A percentile compares a stretch with the other conserved stretches of the same genome.
phyloP scores from a whole-genome alignment of 2,113 vertebrate genomes.

The Austrofundulus limnaeus region DNA sequence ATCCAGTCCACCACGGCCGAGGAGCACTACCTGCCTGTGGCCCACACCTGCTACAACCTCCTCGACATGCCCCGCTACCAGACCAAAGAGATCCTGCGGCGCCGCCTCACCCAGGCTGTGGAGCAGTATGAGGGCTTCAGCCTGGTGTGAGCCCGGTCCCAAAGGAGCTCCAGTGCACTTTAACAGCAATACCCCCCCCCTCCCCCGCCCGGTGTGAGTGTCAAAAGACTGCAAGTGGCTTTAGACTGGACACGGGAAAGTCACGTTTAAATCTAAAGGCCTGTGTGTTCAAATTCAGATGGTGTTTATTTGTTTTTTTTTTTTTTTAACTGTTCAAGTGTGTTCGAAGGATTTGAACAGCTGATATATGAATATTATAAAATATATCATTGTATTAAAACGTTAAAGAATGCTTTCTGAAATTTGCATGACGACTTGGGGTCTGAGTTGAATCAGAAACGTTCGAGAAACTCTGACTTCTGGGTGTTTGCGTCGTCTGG shows the following conservation, averaged over 20 bases:
- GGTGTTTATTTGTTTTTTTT: not conserved
- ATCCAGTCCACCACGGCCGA: conserved; percentile 90
- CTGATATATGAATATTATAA: not conserved
- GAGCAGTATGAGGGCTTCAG: conserved; percentile 98
- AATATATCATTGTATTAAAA: not conserved
- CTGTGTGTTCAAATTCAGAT: conserved; percentile 38
- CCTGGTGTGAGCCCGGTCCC: conserved; percentile 82
- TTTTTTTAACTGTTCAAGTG: conserved; percentile 16
- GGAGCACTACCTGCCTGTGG: conserved; percentile 92
- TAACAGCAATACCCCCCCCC: conserved; percentile 52
- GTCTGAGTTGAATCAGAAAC: conserved; percentile 3
- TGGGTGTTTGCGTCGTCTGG: conserved; percentile 4
- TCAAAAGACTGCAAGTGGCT: conserved; percentile 1
- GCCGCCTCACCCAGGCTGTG: conserved; percentile 88
- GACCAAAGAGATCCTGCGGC: conserved; percentile 87
- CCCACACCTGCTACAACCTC: conserved; percentile 97
- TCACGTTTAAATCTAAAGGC: conserved; percentile 40
- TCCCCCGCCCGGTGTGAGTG: not conserved
- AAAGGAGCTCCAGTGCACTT: conserved; percentile 46
- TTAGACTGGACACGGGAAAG: not conserved
- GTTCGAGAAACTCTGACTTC: conserved; percentile 45
- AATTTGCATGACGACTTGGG: not conserved
- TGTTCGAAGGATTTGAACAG: conserved; percentile 7
- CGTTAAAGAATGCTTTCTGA: not conserved
- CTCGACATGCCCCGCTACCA: conserved; percentile 96